phyloP scores from a whole-genome alignment of 2,113 vertebrate species.

The Caranx melampygus region DNA sequence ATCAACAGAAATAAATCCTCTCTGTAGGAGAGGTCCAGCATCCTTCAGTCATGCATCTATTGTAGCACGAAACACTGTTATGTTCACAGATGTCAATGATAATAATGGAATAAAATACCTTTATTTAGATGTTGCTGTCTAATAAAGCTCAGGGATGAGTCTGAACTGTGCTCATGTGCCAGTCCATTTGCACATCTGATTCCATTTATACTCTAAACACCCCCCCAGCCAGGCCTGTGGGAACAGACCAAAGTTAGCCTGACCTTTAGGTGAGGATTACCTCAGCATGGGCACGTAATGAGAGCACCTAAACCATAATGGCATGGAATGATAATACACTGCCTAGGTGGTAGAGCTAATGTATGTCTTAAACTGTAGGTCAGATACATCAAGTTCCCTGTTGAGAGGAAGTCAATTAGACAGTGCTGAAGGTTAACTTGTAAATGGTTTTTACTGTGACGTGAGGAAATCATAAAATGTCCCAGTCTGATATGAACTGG shows the following conservation, averaged over 20 bases:
- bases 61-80: neutral
- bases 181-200: neutral
- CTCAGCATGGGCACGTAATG: slow-evolving; percentile 30
- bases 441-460: slow-evolving; percentile 44
- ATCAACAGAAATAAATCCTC: slow-evolving; percentile 44
- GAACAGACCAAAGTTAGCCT: slow-evolving; percentile 7
- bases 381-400: slow-evolving; percentile 20
- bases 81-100: neutral
- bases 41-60: slow-evolving; percentile 12
- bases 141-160: neutral
- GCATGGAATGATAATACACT: slow-evolving; percentile 23
- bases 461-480: slow-evolving; percentile 39
- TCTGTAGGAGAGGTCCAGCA: neutral
- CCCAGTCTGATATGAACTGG: slow-evolving; percentile 1
- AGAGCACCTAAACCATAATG: slow-evolving; percentile 16
- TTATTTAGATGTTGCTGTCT: neutral
- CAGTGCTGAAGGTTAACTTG: slow-evolving; percentile 24
- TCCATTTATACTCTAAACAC: neutral
- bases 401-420: slow-evolving; percentile 63
- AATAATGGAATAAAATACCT: neutral
- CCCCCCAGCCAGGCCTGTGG: neutral
- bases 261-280: slow-evolving; percentile 60
- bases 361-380: slow-evolving; percentile 30
- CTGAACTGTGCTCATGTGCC: neutral
- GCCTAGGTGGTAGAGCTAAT: slow-evolving; percentile 30